A percentile compares a stretch with the other conserved stretches of the same genome.
phyloP scores from a whole-genome alignment of 2,797 vertebrate genomes.

The Clarias pachynema region DNA sequence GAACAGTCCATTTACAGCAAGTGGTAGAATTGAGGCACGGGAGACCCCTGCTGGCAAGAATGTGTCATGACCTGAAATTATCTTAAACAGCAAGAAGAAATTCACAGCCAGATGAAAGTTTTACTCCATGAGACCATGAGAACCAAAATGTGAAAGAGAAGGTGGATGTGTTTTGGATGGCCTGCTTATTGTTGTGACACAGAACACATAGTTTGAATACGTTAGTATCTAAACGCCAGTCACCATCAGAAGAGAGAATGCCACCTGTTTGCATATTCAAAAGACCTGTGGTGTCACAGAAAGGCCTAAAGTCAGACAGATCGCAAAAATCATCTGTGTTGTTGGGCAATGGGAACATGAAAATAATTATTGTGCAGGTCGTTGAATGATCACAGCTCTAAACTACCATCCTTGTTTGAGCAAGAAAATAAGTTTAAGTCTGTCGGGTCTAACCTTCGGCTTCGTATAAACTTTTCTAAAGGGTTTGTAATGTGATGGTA shows the following conservation, averaged over 20 bases:
- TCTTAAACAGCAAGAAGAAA: too few relatives aligned
- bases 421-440: not conserved
- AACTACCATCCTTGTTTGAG: not conserved
- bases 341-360: not conserved
- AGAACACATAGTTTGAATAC: not conserved
- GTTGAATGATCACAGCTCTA: not conserved
- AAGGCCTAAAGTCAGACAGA: not conserved
- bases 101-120: too few relatives aligned
- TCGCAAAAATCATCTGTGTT: not conserved
- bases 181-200: not conserved
- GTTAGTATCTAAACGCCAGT: not conserved
- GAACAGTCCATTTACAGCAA: not conserved
- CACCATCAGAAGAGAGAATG: not conserved
- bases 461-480: not conserved
- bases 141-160: not conserved
- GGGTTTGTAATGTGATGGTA: not conserved
- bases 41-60: conserved; percentile 1
- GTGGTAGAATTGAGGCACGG: not conserved
- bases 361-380: not conserved
- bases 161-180: not conserved
- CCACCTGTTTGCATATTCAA: not conserved
- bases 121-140: too few relatives aligned
- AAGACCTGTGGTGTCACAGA: not conserved
- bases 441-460: not conserved
- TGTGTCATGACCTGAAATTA: not conserved